phyloP scores from a whole-genome alignment of 2,113 vertebrate species.

The Helogale parvula region DNA sequence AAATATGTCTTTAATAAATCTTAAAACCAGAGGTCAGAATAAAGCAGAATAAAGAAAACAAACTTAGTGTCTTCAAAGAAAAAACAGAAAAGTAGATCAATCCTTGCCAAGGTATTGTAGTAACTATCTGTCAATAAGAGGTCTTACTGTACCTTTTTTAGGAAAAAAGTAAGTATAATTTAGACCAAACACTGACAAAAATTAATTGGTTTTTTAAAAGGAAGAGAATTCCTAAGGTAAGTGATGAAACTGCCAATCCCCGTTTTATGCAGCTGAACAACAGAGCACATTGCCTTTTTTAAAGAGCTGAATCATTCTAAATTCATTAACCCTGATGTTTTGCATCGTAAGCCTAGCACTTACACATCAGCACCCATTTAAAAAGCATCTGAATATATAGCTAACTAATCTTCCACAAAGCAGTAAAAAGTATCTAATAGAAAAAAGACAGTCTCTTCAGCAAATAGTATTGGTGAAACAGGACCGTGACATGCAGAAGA shows the following conservation, averaged over 20 bases:
- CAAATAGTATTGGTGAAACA: no score
- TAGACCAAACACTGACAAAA: conserved; percentile 55
- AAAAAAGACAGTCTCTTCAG: no score
- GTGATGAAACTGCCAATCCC: conserved; percentile 47
- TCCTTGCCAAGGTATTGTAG: background rate
- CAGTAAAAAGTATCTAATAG: no score
- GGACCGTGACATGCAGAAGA: no score
- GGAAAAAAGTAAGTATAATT: conserved; percentile 33
- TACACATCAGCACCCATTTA: conserved; percentile 14
- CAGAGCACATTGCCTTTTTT: background rate
- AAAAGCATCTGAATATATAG: background rate
- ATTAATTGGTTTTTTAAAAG: conserved; percentile 70
- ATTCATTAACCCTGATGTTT: background rate
- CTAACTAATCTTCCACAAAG: no score
- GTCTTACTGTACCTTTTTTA: conserved; percentile 27
- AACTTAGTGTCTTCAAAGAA: background rate
- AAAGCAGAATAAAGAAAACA: background rate
- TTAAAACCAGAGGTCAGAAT: background rate
- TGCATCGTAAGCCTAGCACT: background rate
- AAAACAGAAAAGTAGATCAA: background rate
- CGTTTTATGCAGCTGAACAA: background rate
- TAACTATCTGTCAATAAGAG: conserved; percentile 57
- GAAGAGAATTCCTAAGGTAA: background rate
- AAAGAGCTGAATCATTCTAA: background rate
- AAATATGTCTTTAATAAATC: background rate